Base-by-base conservation (phyloP, 2,797 vertebrate species). In the Heliangelus exortis region DNA sequence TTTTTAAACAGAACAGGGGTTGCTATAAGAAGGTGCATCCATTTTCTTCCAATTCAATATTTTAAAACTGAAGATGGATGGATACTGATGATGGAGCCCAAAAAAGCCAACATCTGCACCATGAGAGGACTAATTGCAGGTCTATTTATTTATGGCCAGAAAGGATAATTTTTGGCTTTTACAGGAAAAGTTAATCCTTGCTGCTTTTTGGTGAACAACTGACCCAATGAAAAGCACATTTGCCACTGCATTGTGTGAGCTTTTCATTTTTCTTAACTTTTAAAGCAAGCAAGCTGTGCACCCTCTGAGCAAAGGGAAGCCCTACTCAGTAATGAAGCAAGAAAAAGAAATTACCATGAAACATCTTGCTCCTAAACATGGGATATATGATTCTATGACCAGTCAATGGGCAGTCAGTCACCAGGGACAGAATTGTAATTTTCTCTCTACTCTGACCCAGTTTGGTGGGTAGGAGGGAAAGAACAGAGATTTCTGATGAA, bases 11-110 rank as follows among this genome's bases (percentile, higher is more conserved):
- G 77, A 94, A 75, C 58, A 57, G 3, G 6, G 14, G 23, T 16
- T 47, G 11, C 53, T 47, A 2, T 11, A 50, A 36, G 39, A 59
- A 55, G 1, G 4, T 2, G 1, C 12, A 73, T 7, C 17, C 8
- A 8, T 67, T 62, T 72, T 48, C 19, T 29, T 41, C n/a, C 63
- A 62, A 31, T 11, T 43, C 4, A 31, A 3, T 15, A 31, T 47
- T 81, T 84, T 31, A 33, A 7, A 41, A 31, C 10, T n/a, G 25
- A 47, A 83, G 36, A 9, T 1, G 10, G 15, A 22, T 33, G 34
- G 33, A 28, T 59, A 22, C 16, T 8, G 8, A 67, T 31, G n/a
- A 22, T 2, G 12, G 15, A 59, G 31, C 5, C 75, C 41, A 20
- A 20, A 26, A 66, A 73, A 55, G 28, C 39, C 63, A 80, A 5